Evolutionary conservation across 2,888 invertebrate species (phyloP), one percentile per base, ranked within the genome.

Genomic region (Cheilosia scutellata): DNA sequence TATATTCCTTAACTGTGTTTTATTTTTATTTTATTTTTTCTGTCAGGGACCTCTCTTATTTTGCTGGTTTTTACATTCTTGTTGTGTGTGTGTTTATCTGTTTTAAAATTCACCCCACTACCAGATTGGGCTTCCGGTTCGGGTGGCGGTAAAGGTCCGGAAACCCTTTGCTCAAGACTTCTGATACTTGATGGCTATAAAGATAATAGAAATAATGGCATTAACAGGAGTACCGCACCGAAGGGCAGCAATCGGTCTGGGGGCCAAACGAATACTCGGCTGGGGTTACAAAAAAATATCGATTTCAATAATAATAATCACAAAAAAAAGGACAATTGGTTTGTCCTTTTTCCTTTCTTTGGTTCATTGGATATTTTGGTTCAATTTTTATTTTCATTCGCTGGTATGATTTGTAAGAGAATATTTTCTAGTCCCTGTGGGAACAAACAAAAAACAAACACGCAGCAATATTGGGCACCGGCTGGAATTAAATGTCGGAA

Each of bases 21-120:
- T 9, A 16, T 40, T 25, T 40, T 49, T 40, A 49, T 49, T n/a
- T 47, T n/a, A n/a, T 57, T 7, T 25, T 31, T 57, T 29, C 31
- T 58, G 58, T 16, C 51, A 75, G 27, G 9, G 60, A 72, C 60
- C 42, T 68, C 55, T 72, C 25, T 37, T 79, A 84, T 80, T 80
- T 84, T 70, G 29, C 20, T 71, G 65, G n/a, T 70, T 71, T 78
- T 80, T 84, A 80, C 76, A 27, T 44, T 42, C 60, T 60, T 84
- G 80, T 71, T 72, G 71, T 77, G 65, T 60, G 60, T 77, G 78
- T 84, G 68, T 84, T 55, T 80, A 71, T 80, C 65, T 75, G 70
- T 71, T 84, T 84, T 84, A 84, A 84, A 84, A 76, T 75, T 65
- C 58, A 75, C 63, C 71, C 70, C 47, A 62, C 70, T 25, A 53